Evolutionary conservation across 2,113 vertebrate genomes (phyloP).

Genomic region (Ictidomys tridecemlineatus): DNA sequence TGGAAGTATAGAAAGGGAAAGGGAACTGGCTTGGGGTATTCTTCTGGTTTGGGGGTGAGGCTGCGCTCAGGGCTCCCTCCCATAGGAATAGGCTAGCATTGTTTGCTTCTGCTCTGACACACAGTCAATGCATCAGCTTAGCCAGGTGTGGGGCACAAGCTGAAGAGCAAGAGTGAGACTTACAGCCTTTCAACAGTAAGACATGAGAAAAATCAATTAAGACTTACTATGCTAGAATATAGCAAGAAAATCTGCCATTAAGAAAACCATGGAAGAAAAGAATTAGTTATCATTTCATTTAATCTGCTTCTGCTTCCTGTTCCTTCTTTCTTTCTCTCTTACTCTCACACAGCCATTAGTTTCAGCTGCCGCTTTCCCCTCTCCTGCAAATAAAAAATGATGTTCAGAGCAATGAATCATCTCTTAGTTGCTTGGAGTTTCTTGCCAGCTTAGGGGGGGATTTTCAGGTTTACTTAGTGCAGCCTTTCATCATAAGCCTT

Average conservation of each 20-base stretch:
- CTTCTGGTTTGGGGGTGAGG: fast-evolving
- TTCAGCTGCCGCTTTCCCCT: background rate
- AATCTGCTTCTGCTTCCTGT: background rate
- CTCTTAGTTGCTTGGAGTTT: conserved; percentile 73
- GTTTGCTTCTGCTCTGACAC: background rate
- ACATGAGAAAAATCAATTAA: background rate
- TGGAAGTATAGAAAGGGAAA: background rate
- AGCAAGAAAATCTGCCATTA: background rate
- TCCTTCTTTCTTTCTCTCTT: background rate
- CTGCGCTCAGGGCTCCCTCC: background rate
- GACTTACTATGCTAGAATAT: background rate
- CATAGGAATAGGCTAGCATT: fast-evolving
- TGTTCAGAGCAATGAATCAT: conserved; percentile 74
- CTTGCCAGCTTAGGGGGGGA: conserved; percentile 67
- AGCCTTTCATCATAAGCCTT: conserved; percentile 71
- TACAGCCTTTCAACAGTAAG: background rate
- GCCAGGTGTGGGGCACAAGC: fast-evolving
- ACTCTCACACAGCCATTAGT: background rate
- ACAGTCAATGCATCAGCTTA: too few species aligned
- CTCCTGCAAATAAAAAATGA: conserved; percentile 46
- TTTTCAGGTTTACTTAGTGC: conserved; percentile 78
- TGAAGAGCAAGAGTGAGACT: fast-evolving
- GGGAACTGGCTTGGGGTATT: background rate
- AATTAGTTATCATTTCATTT: background rate
- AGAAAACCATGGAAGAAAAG: background rate